phyloP scores from a whole-genome alignment of 2,888 invertebrate genomes.

The Beris chalybata region DNA sequence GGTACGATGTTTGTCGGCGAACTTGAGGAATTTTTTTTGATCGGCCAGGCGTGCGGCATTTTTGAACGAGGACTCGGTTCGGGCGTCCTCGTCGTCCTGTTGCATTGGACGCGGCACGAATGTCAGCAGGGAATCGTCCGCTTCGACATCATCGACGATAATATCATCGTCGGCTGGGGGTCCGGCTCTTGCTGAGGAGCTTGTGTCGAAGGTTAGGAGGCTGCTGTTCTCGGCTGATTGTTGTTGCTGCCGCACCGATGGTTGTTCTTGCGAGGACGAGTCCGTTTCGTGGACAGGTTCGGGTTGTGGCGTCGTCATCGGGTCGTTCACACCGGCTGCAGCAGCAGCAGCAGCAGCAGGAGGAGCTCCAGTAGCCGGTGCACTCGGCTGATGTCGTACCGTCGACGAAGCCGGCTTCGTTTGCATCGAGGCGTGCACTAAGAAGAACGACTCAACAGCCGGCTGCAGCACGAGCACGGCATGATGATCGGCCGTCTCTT shows the following conservation, averaged over 20 bases:
- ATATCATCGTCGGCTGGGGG: too few relatives aligned
- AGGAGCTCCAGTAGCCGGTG: neutral
- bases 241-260: constrained; percentile 9
- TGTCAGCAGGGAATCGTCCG: neutral
- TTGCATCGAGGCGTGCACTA: constrained; percentile 72
- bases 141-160: too few relatives aligned
- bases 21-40: constrained; percentile 68
- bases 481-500: constrained; percentile 83
- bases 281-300: neutral
- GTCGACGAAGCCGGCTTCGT: constrained; percentile 35
- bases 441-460: constrained; percentile 88
- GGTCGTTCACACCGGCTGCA: too few relatives aligned
- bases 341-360: neutral
- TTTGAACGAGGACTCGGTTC: neutral
- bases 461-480: constrained; percentile 84
- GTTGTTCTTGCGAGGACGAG: neutral
- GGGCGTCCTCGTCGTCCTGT: neutral
- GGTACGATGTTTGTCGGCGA: constrained; percentile 85
- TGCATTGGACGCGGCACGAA: constrained; percentile 15
- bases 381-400: neutral
- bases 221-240: neutral
- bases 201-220: neutral
- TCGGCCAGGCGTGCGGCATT: constrained; percentile 56
- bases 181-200: neutral
- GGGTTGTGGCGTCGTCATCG: neutral